Evolutionary conservation across 2,797 vertebrate genomes (phyloP).

Genomic region (Macropus fuliginosus): DNA sequence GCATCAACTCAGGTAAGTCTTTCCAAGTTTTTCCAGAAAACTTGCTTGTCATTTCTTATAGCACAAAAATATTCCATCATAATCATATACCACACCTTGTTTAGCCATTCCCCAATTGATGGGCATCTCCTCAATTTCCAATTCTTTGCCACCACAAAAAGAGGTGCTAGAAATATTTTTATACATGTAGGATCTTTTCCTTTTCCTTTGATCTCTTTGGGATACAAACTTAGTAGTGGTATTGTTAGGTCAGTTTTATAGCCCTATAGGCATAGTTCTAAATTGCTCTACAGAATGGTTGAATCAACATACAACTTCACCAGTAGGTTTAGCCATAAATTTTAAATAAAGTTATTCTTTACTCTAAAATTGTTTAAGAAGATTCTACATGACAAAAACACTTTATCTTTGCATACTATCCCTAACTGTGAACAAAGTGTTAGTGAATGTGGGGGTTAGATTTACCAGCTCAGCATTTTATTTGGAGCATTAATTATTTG

Average conservation of each 20-base stretch:
- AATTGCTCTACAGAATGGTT: not conserved
- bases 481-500: constrained; percentile 41
- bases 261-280: not conserved
- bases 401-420: constrained; percentile 6
- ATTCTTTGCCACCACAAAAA: not conserved
- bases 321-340: constrained; percentile 29
- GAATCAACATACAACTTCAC: not conserved
- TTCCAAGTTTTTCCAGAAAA: not conserved
- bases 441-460: constrained; percentile 21
- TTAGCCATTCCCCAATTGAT: not conserved
- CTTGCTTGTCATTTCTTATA: not conserved
- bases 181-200: not conserved
- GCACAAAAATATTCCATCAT: not conserved
- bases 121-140: not conserved
- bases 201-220: not conserved
- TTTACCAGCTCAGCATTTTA: constrained; percentile 27
- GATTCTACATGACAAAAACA: not conserved
- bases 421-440: not conserved
- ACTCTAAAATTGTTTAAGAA: constrained; percentile 30
- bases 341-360: constrained; percentile 37
- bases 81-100: not conserved
- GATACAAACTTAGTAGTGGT: not conserved
- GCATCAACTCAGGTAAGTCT: not conserved
- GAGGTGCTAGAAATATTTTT: not conserved
- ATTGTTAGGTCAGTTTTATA: not conserved